Evolutionary conservation across 2,888 invertebrate genomes (phyloP), one percentile per base, ranked within the genome.

Genomic region (Silvanus unidentatus): DNA sequence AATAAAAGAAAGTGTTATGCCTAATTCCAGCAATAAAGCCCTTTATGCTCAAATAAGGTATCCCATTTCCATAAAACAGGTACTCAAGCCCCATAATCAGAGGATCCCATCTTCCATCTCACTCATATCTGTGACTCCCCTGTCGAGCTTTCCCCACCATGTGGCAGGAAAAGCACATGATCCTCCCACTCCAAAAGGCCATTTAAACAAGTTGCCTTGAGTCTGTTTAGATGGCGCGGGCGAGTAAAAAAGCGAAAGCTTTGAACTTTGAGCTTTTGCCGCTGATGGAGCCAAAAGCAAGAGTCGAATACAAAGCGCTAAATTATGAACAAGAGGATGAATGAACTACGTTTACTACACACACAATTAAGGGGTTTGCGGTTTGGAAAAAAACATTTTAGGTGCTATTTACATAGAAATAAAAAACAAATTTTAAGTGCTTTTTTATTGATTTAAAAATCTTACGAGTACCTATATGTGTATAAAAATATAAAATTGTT

Each of bases 1-100:
- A 53, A 53, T 55, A 61, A 60, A 60, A 54, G 56, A 60, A 63
- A 58, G 63, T 64, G 66, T 64, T 62, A 64, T 59, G 53, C 53
- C 54, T 44, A 45, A 44, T 44, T 22, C 8, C 3, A 22, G 22
- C 22, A 22, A 22, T 22, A 22, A 22, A 22, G 22, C 22, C 22
- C 22, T 22, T 22, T 22, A 22, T 22, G 22, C 32, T n/a, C 6
- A 11, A 32, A 32, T 32, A 32, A 32, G 15, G 12, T 12, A 37
- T 11, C 37, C 16, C 37, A 37, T 37, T n/a, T 37, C 16, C 37
- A 37, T 37, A 37, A 16, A 16, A 44, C 14, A 10, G 14, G 13
- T 40, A 39, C 16, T 12, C 13, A 9, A 13, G n/a, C n/a, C 22
- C 29, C 34, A 47, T 15, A 44, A 8, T 12, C 13, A 15, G 15